These are phyloP conservation scores for Netelia melanura DNA, from an alignment of 2,888 invertebrate species.

Conservation along the genomic window DNA sequence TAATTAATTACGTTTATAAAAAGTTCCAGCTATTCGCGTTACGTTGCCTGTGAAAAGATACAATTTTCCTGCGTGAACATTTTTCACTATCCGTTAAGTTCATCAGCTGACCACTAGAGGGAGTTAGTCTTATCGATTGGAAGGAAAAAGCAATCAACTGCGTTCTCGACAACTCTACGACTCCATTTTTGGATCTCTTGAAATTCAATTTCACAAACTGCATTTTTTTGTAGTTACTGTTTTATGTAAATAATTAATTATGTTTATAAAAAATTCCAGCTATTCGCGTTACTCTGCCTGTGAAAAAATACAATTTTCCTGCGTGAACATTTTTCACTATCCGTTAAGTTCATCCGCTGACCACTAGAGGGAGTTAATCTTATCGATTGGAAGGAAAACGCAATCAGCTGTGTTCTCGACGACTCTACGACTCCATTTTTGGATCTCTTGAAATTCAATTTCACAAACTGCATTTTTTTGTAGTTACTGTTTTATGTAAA, in stretches of 20 bases:
- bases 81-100: not conserved
- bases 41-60: not conserved
- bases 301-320: not conserved
- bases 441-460: too few relatives aligned
- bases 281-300: not conserved
- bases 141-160: not conserved
- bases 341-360: not conserved
- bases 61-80: not conserved
- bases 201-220: too few relatives aligned
- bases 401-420: not conserved
- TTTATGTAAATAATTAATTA: too few relatives aligned
- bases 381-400: not conserved
- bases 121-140: not conserved
- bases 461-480: too few relatives aligned
- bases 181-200: too few relatives aligned
- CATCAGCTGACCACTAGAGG: not conserved
- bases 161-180: not conserved
- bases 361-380: not conserved
- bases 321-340: not conserved
- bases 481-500: too few relatives aligned
- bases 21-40: not conserved
- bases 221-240: too few relatives aligned
- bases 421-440: not conserved
- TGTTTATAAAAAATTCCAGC: not conserved
- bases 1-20: not conserved